Percentiles rank a stretch among this genome's conserved stretches.
Conservation (phyloP, 2,113 vertebrate species). For the Pedetes capensis region DNA sequence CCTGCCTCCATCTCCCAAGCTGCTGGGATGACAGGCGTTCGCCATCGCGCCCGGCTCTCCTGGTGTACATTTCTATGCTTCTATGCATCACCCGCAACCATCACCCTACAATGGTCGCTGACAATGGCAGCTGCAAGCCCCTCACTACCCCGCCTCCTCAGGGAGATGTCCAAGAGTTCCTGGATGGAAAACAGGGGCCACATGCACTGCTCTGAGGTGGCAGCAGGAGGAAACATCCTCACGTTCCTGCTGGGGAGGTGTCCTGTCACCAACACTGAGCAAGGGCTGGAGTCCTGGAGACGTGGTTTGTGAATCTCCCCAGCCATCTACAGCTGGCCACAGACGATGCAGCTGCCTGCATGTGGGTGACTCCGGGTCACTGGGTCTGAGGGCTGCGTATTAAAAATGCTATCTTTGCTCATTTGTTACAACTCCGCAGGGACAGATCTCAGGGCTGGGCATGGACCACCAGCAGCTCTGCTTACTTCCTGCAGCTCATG, state of each 20-base stretch:
- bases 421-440: neutral
- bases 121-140: accelerated
- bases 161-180: neutral
- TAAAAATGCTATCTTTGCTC: too few relatives aligned
- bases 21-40: too few relatives aligned
- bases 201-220: accelerated
- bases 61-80: too few relatives aligned
- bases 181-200: accelerated
- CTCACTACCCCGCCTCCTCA: neutral
- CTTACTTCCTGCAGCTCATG: neutral
- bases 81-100: accelerated
- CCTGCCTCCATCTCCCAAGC: too few relatives aligned
- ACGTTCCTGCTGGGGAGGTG: too few relatives aligned
- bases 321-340: accelerated
- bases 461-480: accelerated
- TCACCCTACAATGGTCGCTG: accelerated
- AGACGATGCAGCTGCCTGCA: neutral
- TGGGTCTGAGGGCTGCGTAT: neutral
- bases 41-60: too few relatives aligned
- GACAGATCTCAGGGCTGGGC: neutral
- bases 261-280: neutral
- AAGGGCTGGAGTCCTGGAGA: accelerated
- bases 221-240: accelerated
- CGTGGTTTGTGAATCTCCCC: neutral
- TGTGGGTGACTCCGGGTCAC: neutral